A percentile compares a stretch with the other conserved stretches of the same genome.
Evolutionary conservation across 2,797 vertebrate genomes (phyloP).

Genomic region (Carcharodon carcharias): DNA sequence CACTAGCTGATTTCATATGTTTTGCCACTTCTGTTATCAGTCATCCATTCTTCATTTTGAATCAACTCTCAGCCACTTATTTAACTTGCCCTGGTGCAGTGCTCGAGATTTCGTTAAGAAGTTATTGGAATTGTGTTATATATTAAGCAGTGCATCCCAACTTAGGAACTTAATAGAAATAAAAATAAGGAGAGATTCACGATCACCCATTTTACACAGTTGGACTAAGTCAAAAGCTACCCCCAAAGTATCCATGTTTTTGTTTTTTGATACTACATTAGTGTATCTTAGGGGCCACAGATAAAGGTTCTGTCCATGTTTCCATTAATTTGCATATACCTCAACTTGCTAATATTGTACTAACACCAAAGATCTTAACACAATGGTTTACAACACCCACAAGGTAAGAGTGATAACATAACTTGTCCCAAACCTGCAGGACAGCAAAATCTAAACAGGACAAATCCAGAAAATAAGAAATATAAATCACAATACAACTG

Average conservation of each 20-base stretch:
- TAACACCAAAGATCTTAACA: background rate
- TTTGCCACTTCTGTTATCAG: background rate
- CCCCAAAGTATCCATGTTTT: background rate
- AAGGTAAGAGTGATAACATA: background rate
- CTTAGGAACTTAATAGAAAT: background rate
- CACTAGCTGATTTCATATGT: background rate
- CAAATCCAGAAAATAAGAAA: background rate
- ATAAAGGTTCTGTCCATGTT: background rate
- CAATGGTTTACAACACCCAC: background rate
- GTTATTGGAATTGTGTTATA: background rate
- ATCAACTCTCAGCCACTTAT: background rate
- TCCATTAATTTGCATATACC: background rate
- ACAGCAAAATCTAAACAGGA: background rate
- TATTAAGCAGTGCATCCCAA: background rate
- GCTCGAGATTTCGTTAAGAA: background rate
- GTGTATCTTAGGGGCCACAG: background rate
- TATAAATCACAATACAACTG: background rate
- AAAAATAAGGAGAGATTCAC: background rate
- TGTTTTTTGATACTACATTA: background rate
- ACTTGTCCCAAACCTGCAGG: too few relatives aligned
- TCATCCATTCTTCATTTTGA: slow-evolving; percentile 5
- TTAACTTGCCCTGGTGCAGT: background rate
- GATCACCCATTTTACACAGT: background rate
- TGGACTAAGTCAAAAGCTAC: background rate
- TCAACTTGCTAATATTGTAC: background rate